Conservation (phyloP, 2,113 vertebrate species). For the Chlorodrepanis virens region DNA sequence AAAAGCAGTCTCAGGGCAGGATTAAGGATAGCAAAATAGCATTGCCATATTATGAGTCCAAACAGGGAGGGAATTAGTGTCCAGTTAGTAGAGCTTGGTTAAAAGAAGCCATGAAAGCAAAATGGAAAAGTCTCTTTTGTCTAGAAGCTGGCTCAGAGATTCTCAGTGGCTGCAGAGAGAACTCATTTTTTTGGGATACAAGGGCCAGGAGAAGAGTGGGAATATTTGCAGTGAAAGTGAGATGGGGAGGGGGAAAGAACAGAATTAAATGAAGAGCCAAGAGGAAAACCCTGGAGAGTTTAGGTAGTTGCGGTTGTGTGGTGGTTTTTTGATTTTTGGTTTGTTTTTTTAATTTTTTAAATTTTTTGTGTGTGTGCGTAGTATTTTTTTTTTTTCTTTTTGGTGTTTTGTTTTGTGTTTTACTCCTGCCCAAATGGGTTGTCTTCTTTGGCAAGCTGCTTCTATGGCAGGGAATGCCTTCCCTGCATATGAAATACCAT, state of each 20-base stretch:
- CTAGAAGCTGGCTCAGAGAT: not conserved
- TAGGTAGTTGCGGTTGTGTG: too few relatives aligned
- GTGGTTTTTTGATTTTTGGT: rapidly evolving
- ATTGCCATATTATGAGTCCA: not conserved
- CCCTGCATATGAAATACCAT: not conserved
- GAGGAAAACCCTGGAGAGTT: not conserved
- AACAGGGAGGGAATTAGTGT: not conserved
- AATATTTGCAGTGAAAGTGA: not conserved
- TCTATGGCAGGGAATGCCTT: not conserved
- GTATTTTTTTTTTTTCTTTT: too few relatives aligned
- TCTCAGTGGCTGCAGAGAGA: not conserved
- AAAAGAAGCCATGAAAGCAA: not conserved
- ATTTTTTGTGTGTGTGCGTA: not conserved
- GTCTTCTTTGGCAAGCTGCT: not conserved
- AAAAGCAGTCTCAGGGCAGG: not conserved
- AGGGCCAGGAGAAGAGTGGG: not conserved
- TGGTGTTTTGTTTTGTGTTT: not conserved
- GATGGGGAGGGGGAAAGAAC: not conserved
- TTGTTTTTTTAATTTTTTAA: not conserved
- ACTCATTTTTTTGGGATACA: not conserved
- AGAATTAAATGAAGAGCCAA: not conserved
- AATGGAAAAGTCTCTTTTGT: not conserved
- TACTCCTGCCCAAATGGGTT: not conserved
- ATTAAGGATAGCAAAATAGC: not conserved
- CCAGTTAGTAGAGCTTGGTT: not conserved